Conservation (phyloP, 53 echinoderm and acorn worm genomes). For the Paracentrotus lividus region DNA sequence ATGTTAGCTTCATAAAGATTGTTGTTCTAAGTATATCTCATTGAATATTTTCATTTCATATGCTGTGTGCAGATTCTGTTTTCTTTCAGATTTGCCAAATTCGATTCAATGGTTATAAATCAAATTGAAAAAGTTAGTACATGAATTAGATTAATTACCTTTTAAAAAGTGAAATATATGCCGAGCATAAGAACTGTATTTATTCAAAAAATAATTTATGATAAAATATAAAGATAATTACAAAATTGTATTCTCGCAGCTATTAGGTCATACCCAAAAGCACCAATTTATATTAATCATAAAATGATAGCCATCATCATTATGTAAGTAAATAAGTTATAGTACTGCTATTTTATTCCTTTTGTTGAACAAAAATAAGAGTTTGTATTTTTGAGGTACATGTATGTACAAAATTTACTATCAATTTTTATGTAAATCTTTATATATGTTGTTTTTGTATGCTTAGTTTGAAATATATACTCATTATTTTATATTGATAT, state of each 20-base stretch:
- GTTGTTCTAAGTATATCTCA: no score
- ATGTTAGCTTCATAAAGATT: no score
- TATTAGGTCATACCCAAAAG: not conserved
- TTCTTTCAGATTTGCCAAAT: not conserved
- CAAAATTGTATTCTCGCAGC: not conserved
- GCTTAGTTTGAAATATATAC: conserved; percentile 19
- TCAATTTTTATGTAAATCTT: not conserved
- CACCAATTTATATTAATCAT: conserved; percentile 4
- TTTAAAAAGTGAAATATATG: not conserved
- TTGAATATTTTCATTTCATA: not conserved
- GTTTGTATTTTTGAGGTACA: not conserved
- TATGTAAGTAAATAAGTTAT: not conserved
- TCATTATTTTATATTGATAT: not conserved
- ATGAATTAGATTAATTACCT: not conserved
- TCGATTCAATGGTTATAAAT: not conserved
- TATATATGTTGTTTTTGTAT: conserved; percentile 30
- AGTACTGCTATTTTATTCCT: not conserved
- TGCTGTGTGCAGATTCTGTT: not conserved
- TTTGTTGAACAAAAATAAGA: not conserved
- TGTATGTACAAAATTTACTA: not conserved
- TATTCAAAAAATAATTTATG: not conserved
- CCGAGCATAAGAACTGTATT: not conserved
- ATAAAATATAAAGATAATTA: not conserved
- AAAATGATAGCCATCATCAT: conserved; percentile 1
- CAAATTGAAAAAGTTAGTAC: not conserved